Conservation (phyloP, 2,888 invertebrate genomes). For the Drosophila crucigera region DNA sequence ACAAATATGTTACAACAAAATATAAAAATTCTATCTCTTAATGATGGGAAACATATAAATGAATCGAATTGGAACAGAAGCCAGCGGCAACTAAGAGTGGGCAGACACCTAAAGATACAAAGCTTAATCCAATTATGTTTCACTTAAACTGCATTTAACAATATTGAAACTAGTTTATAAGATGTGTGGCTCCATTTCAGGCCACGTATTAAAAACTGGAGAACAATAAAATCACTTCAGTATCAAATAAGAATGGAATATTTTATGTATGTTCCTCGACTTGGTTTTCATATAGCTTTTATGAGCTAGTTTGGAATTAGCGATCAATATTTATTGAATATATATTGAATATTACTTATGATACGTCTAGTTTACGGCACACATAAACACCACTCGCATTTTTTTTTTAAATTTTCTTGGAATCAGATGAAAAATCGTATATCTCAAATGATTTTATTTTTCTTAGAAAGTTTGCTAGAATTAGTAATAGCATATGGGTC, state of each 20-base stretch:
- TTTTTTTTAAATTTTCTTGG: not conserved
- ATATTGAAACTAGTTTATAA: not conserved
- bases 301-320: not conserved
- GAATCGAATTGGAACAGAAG: not conserved
- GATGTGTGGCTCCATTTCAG: not conserved
- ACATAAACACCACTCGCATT: not conserved
- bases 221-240: not conserved
- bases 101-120: not conserved
- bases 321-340: not conserved
- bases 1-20: conserved; percentile 3
- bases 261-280: not conserved
- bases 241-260: not conserved
- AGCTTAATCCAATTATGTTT: not conserved
- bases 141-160: not conserved
- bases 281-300: not conserved
- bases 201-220: not conserved
- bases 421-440: not conserved
- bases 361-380: not conserved
- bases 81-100: not conserved
- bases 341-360: not conserved
- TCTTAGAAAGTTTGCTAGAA: conserved; percentile 18
- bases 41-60: not conserved
- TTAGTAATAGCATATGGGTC: conserved; percentile 49
- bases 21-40: not conserved
- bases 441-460: conserved; percentile 2